These are phyloP conservation scores for Phyllostomus hastatus DNA, from an alignment of 2,113 vertebrate species.

Conservation along the genomic window DNA sequence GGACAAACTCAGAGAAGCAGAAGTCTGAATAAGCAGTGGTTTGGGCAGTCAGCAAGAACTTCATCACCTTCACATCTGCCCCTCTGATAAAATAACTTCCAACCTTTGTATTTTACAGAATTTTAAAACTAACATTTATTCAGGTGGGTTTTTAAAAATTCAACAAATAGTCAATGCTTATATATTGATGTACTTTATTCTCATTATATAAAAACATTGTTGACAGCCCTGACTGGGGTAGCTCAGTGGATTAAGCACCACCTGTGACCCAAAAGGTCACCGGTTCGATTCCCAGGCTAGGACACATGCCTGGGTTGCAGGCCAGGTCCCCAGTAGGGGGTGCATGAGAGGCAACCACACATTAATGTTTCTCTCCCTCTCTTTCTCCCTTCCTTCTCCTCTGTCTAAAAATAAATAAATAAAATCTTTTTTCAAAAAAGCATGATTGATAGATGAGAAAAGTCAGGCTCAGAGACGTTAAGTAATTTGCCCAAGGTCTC, in stretches of 20 bases:
- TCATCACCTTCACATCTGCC: not conserved
- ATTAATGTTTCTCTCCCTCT: too few relatives aligned
- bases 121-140: not conserved
- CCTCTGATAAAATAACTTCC: not conserved
- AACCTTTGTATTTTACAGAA: not conserved
- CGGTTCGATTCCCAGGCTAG: too few relatives aligned
- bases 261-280: too few relatives aligned
- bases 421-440: too few relatives aligned
- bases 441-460: not conserved
- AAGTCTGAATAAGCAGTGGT: not conserved
- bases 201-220: not conserved
- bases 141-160: not conserved
- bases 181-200: not conserved
- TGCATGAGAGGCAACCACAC: too few relatives aligned
- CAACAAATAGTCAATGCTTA: not conserved
- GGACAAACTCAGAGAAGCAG: not conserved
- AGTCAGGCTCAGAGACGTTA: not conserved
- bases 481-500: not conserved
- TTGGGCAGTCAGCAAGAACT: not conserved
- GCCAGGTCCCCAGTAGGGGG: too few relatives aligned
- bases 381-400: too few relatives aligned
- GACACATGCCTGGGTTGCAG: too few relatives aligned
- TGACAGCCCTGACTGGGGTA: too few relatives aligned
- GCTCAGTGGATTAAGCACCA: too few relatives aligned
- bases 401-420: too few relatives aligned